These are phyloP conservation scores for Seriola dumerili DNA, from an alignment of 2,113 vertebrate genomes.

Conservation along the genomic window DNA sequence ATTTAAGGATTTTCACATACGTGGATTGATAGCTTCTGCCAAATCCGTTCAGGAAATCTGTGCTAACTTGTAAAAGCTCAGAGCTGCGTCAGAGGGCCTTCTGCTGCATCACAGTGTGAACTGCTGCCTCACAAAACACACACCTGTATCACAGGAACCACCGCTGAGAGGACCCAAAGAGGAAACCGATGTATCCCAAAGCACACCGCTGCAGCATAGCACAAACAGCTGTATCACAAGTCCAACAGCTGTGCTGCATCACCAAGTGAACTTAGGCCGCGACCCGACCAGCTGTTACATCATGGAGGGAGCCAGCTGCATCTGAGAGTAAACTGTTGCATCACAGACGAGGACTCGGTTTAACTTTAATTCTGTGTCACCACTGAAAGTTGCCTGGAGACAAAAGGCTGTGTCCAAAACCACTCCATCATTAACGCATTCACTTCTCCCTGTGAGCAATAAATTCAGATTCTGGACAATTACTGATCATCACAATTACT, in stretches of 20 bases:
- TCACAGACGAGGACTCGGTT: constrained; percentile 31
- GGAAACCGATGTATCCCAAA: background rate
- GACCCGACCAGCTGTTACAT: constrained; percentile 18
- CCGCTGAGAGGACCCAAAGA: background rate
- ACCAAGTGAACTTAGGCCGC: background rate
- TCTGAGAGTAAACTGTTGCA: constrained; percentile 52
- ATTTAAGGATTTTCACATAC: constrained; percentile 62
- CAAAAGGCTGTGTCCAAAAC: background rate
- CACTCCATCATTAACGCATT: background rate
- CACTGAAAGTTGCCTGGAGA: background rate
- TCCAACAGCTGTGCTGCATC: background rate
- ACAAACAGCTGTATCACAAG: constrained; percentile 4
- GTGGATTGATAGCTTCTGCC: constrained; percentile 54
- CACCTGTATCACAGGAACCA: background rate
- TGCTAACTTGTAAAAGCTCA: constrained; percentile 14
- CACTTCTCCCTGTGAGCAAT: background rate
- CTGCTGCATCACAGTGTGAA: constrained; percentile 5
- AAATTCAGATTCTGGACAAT: background rate
- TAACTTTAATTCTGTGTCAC: constrained; percentile 9
- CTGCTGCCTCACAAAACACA: constrained; percentile 1
- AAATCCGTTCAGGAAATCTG: constrained; percentile 59
- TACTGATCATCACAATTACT: background rate
- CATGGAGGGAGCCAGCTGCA: constrained; percentile 2
- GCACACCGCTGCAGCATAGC: background rate
- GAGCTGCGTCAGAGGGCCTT: constrained; percentile 12